Conservation (phyloP, 2,888 invertebrate species). For the Glomeris marginata region DNA sequence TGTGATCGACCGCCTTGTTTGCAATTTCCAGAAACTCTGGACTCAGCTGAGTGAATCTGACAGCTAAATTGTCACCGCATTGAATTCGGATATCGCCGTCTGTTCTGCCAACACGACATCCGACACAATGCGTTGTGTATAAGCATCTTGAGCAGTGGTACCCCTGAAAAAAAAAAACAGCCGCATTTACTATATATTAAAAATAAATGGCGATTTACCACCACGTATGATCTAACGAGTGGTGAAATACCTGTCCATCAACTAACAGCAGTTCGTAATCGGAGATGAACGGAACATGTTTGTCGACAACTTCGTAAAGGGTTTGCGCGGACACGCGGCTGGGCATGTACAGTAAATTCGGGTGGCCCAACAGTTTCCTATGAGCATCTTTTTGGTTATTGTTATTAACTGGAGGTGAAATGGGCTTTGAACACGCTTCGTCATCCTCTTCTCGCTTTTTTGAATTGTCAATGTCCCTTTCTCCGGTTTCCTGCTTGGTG, state of each 20-base stretch:
- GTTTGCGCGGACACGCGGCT: conserved; percentile 36
- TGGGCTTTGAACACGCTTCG: not conserved
- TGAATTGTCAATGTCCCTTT: conserved; percentile 19
- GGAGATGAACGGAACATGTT: conserved; percentile 34
- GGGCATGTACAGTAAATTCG: conserved; percentile 39
- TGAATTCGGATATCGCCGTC: conserved; percentile 36
- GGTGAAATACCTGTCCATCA: conserved; percentile 38
- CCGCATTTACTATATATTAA: no score
- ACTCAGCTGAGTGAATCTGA: conserved; percentile 30
- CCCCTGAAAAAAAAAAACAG: conserved; percentile 35
- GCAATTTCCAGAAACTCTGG: conserved; percentile 26
- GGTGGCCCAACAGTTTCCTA: conserved; percentile 37
- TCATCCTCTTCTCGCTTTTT: not conserved
- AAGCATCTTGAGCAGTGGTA: conserved; percentile 43
- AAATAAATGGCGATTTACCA: no score
- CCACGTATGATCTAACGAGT: no score
- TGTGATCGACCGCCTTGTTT: conserved; percentile 30
- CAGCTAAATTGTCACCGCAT: conserved; percentile 39
- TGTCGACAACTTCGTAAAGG: conserved; percentile 35
- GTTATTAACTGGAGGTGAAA: not conserved
- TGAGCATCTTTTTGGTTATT: conserved; percentile 5
- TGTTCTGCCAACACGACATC: conserved; percentile 36
- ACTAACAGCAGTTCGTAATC: conserved; percentile 39
- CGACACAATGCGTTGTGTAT: conserved; percentile 40
- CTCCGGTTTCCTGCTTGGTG: conserved; percentile 20